Evolutionary conservation across 2,113 vertebrate genomes (phyloP), one percentile per base, ranked within the genome.

Genomic region (Leptobrachium ailaonicum): DNA sequence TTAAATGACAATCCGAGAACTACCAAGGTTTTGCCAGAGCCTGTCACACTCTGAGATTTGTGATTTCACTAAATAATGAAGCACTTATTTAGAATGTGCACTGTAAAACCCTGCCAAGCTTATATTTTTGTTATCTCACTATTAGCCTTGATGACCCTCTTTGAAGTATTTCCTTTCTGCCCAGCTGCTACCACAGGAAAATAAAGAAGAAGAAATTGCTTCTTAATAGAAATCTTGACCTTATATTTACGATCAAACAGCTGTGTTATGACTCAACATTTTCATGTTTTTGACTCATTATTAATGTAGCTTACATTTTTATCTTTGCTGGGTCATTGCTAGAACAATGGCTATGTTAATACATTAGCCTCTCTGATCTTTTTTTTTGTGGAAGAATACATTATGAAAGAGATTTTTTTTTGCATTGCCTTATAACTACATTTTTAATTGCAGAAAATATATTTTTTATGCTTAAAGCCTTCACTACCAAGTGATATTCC

Each of bases 31-130:
- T 44, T 70, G 68, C 64, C 40, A 64, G 41, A 42, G 41, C 74
- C 53, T 76, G 74, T 76, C 74, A 67, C 53, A 66, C 66, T 64
- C 66, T 63, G 40, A 76, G 74, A 76, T 76, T 76, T 66, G 74
- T 67, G 74, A 66, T 76, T 44, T 67, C 66, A 8, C 8, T 50
- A 8, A 50, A 50, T 50, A 67, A 20, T 32, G 40, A 54, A 63
- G 20, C 10, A 20, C 63, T 76, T 76, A 76, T 76, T 66, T 66
- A 66, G 74, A 50, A 67, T 45, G 42, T 10, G 74, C 13, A 54
- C 74, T 66, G 32, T 67, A 41, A 76, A 67, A 76, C 53, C 74
- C 66, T 76, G 74, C 74, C 47, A 76, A 67, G 43, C 74, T 76
- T 54, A 66, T 58, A 66, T 43, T 76, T 50, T 67, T 67, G 41